A percentile compares a stretch with the other conserved stretches of the same genome.
These are phyloP conservation scores for Acronicta psi DNA, from an alignment of 2,888 invertebrate species.

Conservation along the genomic window DNA sequence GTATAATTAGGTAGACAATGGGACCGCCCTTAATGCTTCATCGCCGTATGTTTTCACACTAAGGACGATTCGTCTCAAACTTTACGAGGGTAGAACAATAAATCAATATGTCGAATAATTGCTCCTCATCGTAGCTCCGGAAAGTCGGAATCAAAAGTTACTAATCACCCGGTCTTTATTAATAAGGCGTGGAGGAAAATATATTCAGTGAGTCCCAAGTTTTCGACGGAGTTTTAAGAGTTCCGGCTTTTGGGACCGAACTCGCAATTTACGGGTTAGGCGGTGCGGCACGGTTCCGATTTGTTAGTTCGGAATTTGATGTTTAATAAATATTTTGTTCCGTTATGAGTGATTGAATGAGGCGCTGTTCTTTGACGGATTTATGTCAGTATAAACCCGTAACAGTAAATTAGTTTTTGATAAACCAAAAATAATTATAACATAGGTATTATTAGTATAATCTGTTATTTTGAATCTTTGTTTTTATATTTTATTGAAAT, in stretches of 20 bases:
- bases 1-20: not conserved
- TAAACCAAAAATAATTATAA: no score
- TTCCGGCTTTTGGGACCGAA: conserved; percentile 53
- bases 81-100: conserved; percentile 78
- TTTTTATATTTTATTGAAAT: no score
- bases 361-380: conserved; percentile 11
- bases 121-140: conserved; percentile 78
- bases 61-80: conserved; percentile 69
- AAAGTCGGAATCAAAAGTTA: conserved; percentile 83
- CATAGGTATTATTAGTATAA: no score
- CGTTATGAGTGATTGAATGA: conserved; percentile 43
- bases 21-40: not conserved
- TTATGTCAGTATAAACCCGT: no score
- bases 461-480: no score
- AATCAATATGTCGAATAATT: conserved; percentile 88
- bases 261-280: conserved; percentile 55
- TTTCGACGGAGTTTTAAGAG: conserved; percentile 62
- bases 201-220: conserved; percentile 63
- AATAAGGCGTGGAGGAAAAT: conserved; percentile 74
- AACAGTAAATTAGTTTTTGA: no score
- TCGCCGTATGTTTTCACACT: conserved; percentile 49
- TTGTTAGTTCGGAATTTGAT: conserved; percentile 47
- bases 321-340: conserved; percentile 54
- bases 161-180: conserved; percentile 84
- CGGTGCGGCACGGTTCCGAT: conserved; percentile 39